These are phyloP conservation scores for Crotalus viridis DNA, from an alignment of 2,113 vertebrate genomes.

Conservation along the genomic window DNA sequence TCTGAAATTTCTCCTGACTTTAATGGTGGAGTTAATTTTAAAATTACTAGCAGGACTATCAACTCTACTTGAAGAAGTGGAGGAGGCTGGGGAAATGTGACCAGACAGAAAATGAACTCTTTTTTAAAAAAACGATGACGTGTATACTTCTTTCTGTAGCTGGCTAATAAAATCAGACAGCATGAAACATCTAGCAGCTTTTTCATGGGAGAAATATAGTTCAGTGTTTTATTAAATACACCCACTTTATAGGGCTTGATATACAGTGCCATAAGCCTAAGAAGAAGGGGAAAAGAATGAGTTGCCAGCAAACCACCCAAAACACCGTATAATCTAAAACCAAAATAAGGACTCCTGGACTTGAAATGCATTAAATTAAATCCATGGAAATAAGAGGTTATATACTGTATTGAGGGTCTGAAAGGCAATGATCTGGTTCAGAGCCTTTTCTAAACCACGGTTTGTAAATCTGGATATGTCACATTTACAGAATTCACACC, in stretches of 20 bases:
- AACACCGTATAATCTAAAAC: not conserved
- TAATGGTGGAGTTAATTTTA: not conserved
- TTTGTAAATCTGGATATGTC: not conserved
- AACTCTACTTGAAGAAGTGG: slow-evolving; percentile 4
- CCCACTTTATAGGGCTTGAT: not conserved
- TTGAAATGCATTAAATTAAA: slow-evolving; percentile 26
- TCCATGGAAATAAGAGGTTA: slow-evolving; percentile 15
- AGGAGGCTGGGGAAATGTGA: slow-evolving; percentile 12
- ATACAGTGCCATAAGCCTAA: slow-evolving; percentile 7
- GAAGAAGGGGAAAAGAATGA: slow-evolving; percentile 2
- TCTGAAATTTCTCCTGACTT: not conserved
- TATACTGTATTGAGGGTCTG: not conserved
- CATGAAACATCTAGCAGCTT: slow-evolving; percentile 54
- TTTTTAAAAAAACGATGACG: not conserved
- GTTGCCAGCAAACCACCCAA: slow-evolving; percentile 23
- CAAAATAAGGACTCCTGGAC: slow-evolving; percentile 25
- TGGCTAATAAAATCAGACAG: slow-evolving; percentile 59
- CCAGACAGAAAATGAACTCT: not conserved
- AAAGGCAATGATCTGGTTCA: not conserved
- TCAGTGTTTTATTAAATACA: slow-evolving; percentile 46
- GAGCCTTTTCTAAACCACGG: not conserved
- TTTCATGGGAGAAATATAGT: slow-evolving; percentile 34
- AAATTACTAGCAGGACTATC: not conserved
- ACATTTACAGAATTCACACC: not conserved
- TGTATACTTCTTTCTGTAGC: slow-evolving; percentile 10